Base-by-base conservation (phyloP, 2,113 vertebrate genomes). In the Callocephalon fimbriatum region DNA sequence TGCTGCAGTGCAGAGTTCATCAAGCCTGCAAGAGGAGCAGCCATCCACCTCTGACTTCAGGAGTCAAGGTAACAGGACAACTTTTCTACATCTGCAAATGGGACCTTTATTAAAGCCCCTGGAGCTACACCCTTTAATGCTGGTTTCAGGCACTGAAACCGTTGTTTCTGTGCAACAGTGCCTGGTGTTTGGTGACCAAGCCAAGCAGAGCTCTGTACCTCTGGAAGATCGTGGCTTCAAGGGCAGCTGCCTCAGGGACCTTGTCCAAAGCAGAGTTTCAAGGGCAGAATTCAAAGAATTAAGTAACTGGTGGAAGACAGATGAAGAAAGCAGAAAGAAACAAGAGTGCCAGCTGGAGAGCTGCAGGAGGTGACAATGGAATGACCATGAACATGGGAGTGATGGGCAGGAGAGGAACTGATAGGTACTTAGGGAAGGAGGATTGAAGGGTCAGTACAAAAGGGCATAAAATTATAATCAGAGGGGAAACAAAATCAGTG, bases 121-220 rank as follows among this genome's bases (percentile, higher is more conserved):
- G 31, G 20, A 80, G 38, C 35, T 42, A 23, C 19, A 68, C 2
- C 51, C 26, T n/a, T 45, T 68, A 31, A 45, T 29, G 9, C 59
- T 31, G 20, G 32, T 32, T 32, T 54, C 53, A 54, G 53, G 53
- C 31, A 54, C 31, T 22, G 54, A 14, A n/a, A n/a, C 20, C 22
- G 32, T n/a, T 22, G 54, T 14, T 58, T 21, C 54, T n/a, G 54
- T 22, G 1, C 32, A 45, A 11, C 1, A 1, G 10, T 3, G 13
- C 8, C 27, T 47, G 10, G 16, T 74, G 20, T 73, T 50, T 6
- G 13, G 38, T 48, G 38, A 71, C 3, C 0, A 11, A 25, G 50
- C 25, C 67, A 75, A 22, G 66, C 37, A 79, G 35, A 83, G 44
- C 25, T 63, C 74, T 82, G 56, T 8, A 9, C 10, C 42, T 9